Evolutionary conservation across 1,140 invertebrate genomes (phyloP), one percentile per base, ranked within the genome.

Genomic region (Leptinotarsa texana): DNA sequence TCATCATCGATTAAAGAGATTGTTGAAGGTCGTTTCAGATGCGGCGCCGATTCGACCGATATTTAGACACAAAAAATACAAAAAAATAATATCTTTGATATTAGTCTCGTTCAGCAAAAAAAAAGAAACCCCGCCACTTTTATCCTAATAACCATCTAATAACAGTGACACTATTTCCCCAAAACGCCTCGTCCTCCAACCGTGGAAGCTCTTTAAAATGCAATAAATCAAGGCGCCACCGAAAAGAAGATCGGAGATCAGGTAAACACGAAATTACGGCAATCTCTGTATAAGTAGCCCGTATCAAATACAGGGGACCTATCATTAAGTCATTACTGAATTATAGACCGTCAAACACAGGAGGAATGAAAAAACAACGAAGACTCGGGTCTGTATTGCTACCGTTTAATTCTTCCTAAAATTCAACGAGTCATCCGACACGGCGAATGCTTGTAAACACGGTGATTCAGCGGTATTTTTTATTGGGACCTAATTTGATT

Each of bases 261-360:
- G 48, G 62, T 57, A 65, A 33, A 21, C 5, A 27, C 66, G 63
- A 65, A 70, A 75, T 75, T 75, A 72, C 69, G 51, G 74, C 74
- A 75, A 75, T 75, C 69, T 51, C 47, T 17, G 18, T 67, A 51
- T 75, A 75, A 72, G 47, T 72, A 63, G 74, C 48, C n/a, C 17
- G 67, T 70, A 74, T 74, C 73, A 70, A 68, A 74, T 62, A 42
- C 66, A 42, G 17, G n/a, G 42, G 61, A 13, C 62, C 72, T 73
- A 66, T 73, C 69, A 75, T 75, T 71, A 75, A 71, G 69, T 57
- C 62, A 75, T 75, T 72, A 49, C 27, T 17, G 63, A 57, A 72
- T 66, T 72, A 72, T 51, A 33, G 63, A 48, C 42, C 48, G 15
- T 57, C 21, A 24, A 49, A 24, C 47, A 22, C 4, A 18, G 13